Base-by-base conservation (phyloP, 2,113 vertebrate genomes). In the Tachysurus vachellii region DNA sequence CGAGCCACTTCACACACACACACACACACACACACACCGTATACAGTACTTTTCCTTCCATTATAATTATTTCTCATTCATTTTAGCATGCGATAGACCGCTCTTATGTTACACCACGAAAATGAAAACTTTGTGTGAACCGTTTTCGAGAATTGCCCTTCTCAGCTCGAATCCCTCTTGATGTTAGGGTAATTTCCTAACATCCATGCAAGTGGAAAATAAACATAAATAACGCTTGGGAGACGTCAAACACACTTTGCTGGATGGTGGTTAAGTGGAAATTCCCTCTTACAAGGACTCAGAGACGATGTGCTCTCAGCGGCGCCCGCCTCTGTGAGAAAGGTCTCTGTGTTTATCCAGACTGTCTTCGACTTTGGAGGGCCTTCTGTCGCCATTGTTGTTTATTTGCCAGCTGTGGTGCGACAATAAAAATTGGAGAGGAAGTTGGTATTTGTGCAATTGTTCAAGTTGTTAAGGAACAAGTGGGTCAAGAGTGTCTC, bases 361-460 rank as follows among this genome's bases (percentile, higher is more conserved):
- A 76, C 85, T 76, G 66, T 66, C 66, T 23, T 71, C 8, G 1
- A 47, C 36, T 80, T 76, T 81, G 26, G 71, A 83, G 79, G 54
- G 71, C 76, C 84, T 83, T 73, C 75, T 84, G 85, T 86, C 86
- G 79, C 85, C 76, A 61, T 85, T 83, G 79, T 81, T 84, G 81
- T 86, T 89, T 86, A 82, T 85, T 90, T 89, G 92, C 93, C 93
- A 95, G 93, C 93, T 94, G 92, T 93, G 92, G 89, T 91, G 90
- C 93, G 91, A 92, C 94, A 95, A 95, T 93, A 94, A 95, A 95
- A 93, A 95, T 61, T 94, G 93, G 92, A 95, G 91, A 93, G 92
- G 93, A 93, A 94, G 82, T 85, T 92, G 86, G 94, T 95, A 89
- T 93, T 91, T 93, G 92, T 93, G 92, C 90, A 92, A 91, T 94